These are phyloP conservation scores for Ceratina japonica DNA, from an alignment of 1,140 invertebrate genomes.

Conservation along the genomic window DNA sequence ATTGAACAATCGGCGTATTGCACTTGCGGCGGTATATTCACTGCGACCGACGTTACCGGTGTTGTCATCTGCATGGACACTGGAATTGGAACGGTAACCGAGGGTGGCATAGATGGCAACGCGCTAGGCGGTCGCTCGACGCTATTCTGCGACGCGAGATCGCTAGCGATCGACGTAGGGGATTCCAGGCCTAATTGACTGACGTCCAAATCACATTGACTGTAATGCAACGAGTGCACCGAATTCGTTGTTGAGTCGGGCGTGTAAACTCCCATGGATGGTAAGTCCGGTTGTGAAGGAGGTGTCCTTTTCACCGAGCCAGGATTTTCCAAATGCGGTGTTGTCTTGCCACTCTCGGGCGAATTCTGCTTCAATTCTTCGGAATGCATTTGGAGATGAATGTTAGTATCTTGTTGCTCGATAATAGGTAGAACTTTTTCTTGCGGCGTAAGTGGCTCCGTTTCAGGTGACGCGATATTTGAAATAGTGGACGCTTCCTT, in stretches of 20 bases:
- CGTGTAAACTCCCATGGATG: constrained; percentile 90
- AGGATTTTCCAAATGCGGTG: constrained; percentile 80
- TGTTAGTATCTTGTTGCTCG: constrained; percentile 59
- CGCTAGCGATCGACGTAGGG: constrained; percentile 91
- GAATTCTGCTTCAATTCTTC: constrained; percentile 75
- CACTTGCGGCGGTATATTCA: constrained; percentile 71
- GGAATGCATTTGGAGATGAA: constrained; percentile 66
- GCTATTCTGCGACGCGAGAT: constrained; percentile 88
- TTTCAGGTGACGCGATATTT: constrained; percentile 36
- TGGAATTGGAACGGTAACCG: constrained; percentile 67
- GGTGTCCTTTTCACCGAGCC: constrained; percentile 80
- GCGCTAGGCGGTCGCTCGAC: constrained; percentile 82
- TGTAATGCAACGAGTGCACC: constrained; percentile 89
- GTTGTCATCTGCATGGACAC: constrained; percentile 72
- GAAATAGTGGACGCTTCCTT: constrained; percentile 50
- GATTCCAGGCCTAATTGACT: constrained; percentile 91
- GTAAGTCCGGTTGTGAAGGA: constrained; percentile 83
- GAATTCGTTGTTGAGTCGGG: constrained; percentile 92
- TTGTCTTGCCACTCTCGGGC: constrained; percentile 81
- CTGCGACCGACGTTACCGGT: constrained; percentile 65
- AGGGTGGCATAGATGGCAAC: constrained; percentile 72
- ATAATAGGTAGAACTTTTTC: constrained; percentile 67
- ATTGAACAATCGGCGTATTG: constrained; percentile 75
- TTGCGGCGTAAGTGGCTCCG: constrained; percentile 62
- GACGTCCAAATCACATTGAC: constrained; percentile 90